Evolutionary conservation across 2,113 vertebrate species (phyloP).

Genomic region (Phyllostomus hastatus): DNA sequence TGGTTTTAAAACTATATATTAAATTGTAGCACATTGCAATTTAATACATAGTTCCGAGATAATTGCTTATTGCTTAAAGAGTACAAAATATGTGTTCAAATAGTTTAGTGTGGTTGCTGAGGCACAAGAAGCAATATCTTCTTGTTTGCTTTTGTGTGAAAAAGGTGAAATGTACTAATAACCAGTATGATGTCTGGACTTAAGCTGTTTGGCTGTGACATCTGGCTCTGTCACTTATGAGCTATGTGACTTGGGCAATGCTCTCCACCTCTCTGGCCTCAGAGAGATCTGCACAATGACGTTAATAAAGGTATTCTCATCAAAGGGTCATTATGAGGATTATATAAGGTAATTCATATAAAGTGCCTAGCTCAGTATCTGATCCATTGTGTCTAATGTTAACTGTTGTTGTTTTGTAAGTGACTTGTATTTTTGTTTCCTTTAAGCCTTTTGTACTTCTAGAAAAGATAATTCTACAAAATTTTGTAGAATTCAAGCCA

Average conservation of each 20-base stretch:
- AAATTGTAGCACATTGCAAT: conserved; percentile 50
- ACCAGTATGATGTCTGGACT: neutral
- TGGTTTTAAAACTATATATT: conserved; percentile 71
- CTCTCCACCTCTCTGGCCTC: neutral
- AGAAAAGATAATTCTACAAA: neutral
- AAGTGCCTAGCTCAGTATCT: neutral
- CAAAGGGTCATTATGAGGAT: neutral
- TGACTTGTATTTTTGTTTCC: neutral
- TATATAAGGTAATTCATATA: neutral
- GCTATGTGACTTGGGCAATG: neutral
- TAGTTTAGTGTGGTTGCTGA: conserved; percentile 48
- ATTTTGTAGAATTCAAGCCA: too few species aligned
- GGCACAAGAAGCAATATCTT: neutral
- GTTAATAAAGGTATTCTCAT: neutral
- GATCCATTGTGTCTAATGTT: neutral
- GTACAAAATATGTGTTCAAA: conserved; percentile 50
- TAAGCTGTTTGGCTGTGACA: neutral
- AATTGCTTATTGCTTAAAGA: conserved; percentile 66
- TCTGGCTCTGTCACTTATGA: neutral
- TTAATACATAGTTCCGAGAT: conserved; percentile 54
- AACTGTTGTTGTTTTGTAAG: neutral
- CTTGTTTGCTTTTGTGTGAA: neutral
- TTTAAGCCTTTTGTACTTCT: neutral
- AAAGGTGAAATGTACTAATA: neutral
- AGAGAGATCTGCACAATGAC: neutral